phyloP scores from a whole-genome alignment of 2,797 vertebrate species.

The Parauchenoglanis ngamensis region DNA sequence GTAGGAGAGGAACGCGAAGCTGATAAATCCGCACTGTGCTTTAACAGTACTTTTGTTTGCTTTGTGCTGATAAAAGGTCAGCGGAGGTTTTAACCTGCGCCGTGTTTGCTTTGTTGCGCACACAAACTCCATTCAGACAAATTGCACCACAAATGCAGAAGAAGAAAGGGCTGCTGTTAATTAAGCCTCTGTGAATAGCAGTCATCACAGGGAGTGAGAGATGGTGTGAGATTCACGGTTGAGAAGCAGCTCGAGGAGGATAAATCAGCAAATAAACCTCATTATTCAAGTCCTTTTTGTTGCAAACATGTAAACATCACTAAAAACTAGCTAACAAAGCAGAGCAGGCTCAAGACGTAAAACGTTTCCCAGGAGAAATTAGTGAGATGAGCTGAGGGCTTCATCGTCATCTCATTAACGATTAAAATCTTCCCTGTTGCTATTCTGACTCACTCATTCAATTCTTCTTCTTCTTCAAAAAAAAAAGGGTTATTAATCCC shows the following conservation, averaged over 20 bases:
- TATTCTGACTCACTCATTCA: not conserved
- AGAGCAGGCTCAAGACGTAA: too few species aligned
- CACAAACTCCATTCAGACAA: constrained; percentile 11
- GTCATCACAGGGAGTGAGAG: not conserved
- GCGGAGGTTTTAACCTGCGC: not conserved
- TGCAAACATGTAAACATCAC: not conserved
- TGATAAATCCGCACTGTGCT: not conserved
- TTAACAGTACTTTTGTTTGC: constrained; percentile 19
- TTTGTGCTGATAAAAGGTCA: constrained; percentile 16
- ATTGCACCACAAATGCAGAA: not conserved
- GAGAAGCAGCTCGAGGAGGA: not conserved
- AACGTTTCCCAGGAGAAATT: constrained; percentile 5
- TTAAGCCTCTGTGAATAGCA: not conserved
- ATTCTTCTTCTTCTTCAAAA: too few species aligned
- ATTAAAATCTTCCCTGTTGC: not conserved
- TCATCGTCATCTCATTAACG: not conserved
- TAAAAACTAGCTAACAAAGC: not conserved
- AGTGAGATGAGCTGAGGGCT: not conserved
- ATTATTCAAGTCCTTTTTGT: not conserved
- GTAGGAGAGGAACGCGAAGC: not conserved
- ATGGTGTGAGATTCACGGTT: not conserved
- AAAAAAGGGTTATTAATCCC: too few species aligned
- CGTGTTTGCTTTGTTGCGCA: constrained; percentile 29
- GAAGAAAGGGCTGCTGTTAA: not conserved
- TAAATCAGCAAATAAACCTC: not conserved